Base-by-base conservation (phyloP, 2,797 vertebrate genomes). In the Macropus fuliginosus region DNA sequence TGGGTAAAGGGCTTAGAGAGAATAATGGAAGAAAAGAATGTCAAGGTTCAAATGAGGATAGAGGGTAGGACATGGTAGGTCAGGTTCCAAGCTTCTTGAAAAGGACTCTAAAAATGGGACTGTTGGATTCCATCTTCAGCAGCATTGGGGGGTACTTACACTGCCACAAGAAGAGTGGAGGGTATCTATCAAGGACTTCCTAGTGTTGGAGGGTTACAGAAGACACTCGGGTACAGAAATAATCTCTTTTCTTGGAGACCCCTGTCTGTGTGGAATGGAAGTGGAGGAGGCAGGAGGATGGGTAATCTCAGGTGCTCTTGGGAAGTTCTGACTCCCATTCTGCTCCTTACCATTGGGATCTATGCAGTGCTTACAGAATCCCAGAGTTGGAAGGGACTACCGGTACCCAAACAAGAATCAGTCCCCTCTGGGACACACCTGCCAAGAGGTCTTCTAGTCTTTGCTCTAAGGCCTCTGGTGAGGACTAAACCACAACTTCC, bases 401-500 rank as follows among this genome's bases (percentile, higher is more conserved):
- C 0, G 1, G 52, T 55, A 46, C 5, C 31, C 57, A 59, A 59
- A 59, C 29, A 31, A 59, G 11, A 59, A 59, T 59, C 29, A 57
- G 1, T 57, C 27, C 29, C 29, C 57, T 59, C 2, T 55, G 34
- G 10, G 13, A 87, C 89, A 16, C 90, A 56, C 55, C 28, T 31
- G 56, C 55, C 1, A 1, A n/a, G 74, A 34, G 92, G 55, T 40
- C 1, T 0, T 46, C 93, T 31, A 0, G 0, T 54, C 24, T n/a
- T 59, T 6, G 52, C 11, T 55, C 54, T 52, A 54, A 40, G 52
- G 8, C 34, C 62, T 40, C 66, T 81, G n/a, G 31, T 66, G 59
- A 34, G 59, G 59, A 14, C 1, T 13, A 66, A 66, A 66, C 59
- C 31, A 34, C 12, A 4, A 34, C 59, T 5, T 66, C 31, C n/a